phyloP scores from a whole-genome alignment of 1,140 invertebrate species.

The Penaeus vannamei region DNA sequence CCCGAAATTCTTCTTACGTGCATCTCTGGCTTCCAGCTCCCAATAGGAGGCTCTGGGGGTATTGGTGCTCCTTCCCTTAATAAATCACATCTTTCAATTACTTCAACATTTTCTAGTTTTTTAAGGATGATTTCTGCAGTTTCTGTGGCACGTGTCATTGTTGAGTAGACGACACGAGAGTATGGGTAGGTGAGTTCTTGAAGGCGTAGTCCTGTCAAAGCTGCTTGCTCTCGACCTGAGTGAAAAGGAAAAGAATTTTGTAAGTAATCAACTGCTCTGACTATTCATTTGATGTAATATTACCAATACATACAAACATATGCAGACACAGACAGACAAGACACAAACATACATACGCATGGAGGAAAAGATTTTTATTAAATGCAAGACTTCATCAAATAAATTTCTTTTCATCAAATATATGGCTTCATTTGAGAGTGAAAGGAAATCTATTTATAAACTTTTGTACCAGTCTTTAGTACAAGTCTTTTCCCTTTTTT shows the following conservation, averaged over 20 bases:
- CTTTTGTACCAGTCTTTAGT: too few species aligned
- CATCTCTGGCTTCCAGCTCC: slow-evolving; percentile 87
- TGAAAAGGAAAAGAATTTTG: not conserved
- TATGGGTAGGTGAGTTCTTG: slow-evolving; percentile 84
- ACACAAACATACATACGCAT: too few species aligned
- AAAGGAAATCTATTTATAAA: too few species aligned
- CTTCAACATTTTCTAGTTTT: slow-evolving; percentile 72
- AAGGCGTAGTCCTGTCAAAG: slow-evolving; percentile 84
- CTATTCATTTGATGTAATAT: not conserved
- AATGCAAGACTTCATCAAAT: too few species aligned
- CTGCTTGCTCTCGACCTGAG: slow-evolving; percentile 83
- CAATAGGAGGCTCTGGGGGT: slow-evolving; percentile 87
- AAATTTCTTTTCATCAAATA: too few species aligned
- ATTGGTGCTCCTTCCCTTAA: slow-evolving; percentile 96
- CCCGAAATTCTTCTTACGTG: slow-evolving; percentile 76
- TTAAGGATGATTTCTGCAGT: slow-evolving; percentile 88
- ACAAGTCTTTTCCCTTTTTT: too few species aligned
- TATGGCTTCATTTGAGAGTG: too few species aligned
- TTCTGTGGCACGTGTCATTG: slow-evolving; percentile 93
- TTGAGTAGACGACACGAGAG: slow-evolving; percentile 86
- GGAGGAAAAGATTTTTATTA: too few species aligned
- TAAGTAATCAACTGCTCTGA: not conserved
- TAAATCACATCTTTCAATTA: slow-evolving; percentile 78
- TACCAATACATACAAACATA: not conserved
- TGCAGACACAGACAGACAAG: not conserved